Base-by-base conservation (phyloP, 2,113 vertebrate species). In the Oriolus oriolus region DNA sequence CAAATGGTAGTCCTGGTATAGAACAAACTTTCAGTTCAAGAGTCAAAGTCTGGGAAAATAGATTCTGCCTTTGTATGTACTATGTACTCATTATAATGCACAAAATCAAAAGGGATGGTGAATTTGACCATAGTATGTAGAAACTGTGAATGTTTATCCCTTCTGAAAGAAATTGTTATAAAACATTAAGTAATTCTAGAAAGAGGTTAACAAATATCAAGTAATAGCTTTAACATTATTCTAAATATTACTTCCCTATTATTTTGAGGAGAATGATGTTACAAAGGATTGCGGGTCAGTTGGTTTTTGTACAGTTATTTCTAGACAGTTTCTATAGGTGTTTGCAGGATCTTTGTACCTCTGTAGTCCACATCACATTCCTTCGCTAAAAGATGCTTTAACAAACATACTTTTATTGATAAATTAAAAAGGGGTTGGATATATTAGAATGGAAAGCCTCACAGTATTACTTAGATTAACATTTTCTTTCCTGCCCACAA, bases 41-140 rank as follows among this genome's bases (percentile, higher is more conserved):
- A 53, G 6, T 45, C 52, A 41, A 78, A 53, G 5, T 41, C 22
- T 31, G 44, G 21, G 30, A 50, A 42, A 69, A 53, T 37, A 65
- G 13, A 60, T 57, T 5, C 1, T 1, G 1, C 22, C 30, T 60
- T 63, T 30, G 13, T 44, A 53, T 23, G 3, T 23, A 23, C 13
- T 39, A 49, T 28, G 5, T 30, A 30, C 2, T 39, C 37, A 39
- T 28, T 54, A n/a, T 13, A 90, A 50, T 21, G 10, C 24, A 53
- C 13, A 52, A 75, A 84, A 57, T 31, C 17, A 66, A 80, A 59
- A 57, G 12, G 3, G 5, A 56, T 13, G 23, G 27, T 39, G 35
- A 68, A 54, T 87, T 80, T 87, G 7, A 16, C 22, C 35, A 27
- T 5, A 28, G 8, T 26, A 23, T 33, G 15, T 6, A 33, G 44